A percentile compares a stretch with the other conserved stretches of the same genome.
phyloP scores from a whole-genome alignment of 2,888 invertebrate genomes.

The Limnephilus marmoratus region DNA sequence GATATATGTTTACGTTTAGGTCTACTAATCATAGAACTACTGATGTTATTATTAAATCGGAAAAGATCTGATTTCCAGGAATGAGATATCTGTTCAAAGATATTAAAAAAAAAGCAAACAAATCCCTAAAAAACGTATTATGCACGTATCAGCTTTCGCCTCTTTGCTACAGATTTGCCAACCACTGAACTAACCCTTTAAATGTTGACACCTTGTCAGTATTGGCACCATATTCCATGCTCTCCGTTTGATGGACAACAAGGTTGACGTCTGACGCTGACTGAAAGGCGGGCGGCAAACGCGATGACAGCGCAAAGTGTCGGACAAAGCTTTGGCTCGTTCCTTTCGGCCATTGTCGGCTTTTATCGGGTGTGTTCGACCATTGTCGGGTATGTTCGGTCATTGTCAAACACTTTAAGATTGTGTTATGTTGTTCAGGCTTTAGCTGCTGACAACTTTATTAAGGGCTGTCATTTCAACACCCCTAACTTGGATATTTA shows the following conservation, averaged over 20 bases:
- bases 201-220: neutral
- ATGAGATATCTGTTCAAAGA: too few relatives aligned
- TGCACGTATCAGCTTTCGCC: neutral
- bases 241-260: constrained; percentile 6
- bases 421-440: neutral
- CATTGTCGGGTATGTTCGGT: constrained; percentile 6
- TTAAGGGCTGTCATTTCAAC: neutral
- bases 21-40: too few relatives aligned
- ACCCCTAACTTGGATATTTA: neutral
- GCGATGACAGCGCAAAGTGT: constrained; percentile 30
- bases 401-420: constrained; percentile 34
- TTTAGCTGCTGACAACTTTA: constrained; percentile 7
- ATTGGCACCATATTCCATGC: neutral
- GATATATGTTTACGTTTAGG: too few relatives aligned
- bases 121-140: neutral
- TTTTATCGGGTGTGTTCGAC: neutral
- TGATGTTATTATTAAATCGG: too few relatives aligned
- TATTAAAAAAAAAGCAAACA: neutral
- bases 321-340: constrained; percentile 45
- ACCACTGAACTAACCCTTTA: neutral
- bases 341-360: constrained; percentile 38
- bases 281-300: constrained; percentile 15
- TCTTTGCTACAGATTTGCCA: neutral
- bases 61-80: too few relatives aligned
- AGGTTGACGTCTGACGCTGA: constrained; percentile 11